Percentiles rank a stretch among this genome's conserved stretches.
Evolutionary conservation across 37 sponge, comb jelly and placozoan genomes (phyloP).

Genomic region (Aplysina aerophoba): DNA sequence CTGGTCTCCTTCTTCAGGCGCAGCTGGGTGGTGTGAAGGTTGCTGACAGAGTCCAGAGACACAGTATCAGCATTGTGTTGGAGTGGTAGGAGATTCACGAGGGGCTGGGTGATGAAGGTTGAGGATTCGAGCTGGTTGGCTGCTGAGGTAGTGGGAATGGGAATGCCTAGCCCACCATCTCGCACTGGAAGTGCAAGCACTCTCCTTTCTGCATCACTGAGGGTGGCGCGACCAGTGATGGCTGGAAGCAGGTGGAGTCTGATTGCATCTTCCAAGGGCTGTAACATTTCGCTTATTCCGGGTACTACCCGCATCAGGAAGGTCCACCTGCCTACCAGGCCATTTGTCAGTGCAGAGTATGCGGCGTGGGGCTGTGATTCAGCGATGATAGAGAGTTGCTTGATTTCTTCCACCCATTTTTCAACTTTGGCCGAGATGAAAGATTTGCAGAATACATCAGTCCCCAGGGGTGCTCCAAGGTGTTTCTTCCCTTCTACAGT

Average conservation of each 20-base stretch:
- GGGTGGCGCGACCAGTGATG: not conserved
- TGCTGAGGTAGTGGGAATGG: slow-evolving; percentile 4
- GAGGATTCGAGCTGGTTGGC: not conserved
- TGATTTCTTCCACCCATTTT: not conserved
- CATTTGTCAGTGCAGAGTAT: slow-evolving; percentile 16
- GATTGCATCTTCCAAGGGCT: slow-evolving; percentile 17
- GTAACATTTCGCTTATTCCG: not conserved
- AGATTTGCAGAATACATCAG: not conserved
- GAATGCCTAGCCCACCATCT: slow-evolving; percentile 4
- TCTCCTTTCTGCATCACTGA: slow-evolving; percentile 7
- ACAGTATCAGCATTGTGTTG: not conserved
- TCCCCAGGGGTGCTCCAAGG: not conserved
- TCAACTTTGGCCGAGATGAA: not conserved
- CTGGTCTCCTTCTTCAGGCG: not conserved
- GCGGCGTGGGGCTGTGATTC: slow-evolving; percentile 14
- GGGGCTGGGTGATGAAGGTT: not conserved
- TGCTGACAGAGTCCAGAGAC: not conserved
- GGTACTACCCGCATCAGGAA: not conserved
- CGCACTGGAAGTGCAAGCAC: slow-evolving; percentile 19
- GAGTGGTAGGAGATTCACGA: not conserved
- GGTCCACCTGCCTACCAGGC: slow-evolving; percentile 12
- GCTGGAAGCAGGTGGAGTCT: slow-evolving; percentile 14
- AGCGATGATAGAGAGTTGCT: not conserved
- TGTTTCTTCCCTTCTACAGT: not conserved
- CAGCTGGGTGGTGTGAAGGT: too few relatives aligned